Percentiles rank a stretch among this genome's conserved stretches.
These are phyloP conservation scores for Trachelus iudaicus DNA, from an alignment of 2,888 invertebrate species.

Conservation along the genomic window DNA sequence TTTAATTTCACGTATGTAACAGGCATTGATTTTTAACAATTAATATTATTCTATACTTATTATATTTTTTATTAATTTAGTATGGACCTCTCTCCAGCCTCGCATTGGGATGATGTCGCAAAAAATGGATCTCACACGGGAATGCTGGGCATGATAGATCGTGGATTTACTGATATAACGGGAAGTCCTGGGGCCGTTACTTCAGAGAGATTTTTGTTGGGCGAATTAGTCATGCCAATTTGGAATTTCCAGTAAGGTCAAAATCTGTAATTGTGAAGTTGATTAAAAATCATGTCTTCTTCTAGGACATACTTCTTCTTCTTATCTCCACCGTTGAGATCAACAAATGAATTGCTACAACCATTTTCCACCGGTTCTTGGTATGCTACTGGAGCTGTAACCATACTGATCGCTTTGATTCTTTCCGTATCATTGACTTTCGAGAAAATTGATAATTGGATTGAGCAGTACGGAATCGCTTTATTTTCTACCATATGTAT, in stretches of 20 bases:
- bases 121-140: conserved; percentile 10
- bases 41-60: background rate
- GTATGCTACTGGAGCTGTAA: background rate
- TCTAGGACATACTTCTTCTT: conserved; percentile 22
- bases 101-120: conserved; percentile 33
- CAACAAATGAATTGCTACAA: conserved; percentile 9
- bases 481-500: background rate
- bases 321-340: conserved; percentile 4
- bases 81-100: conserved; percentile 35
- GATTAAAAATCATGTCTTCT: background rate
- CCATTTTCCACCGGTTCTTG: conserved; percentile 14
- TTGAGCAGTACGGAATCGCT: conserved; percentile 3
- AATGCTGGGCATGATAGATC: conserved; percentile 31
- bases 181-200: conserved; percentile 39
- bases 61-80: conserved; percentile 14
- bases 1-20: conserved; percentile 50
- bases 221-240: conserved; percentile 26
- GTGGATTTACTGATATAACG: conserved; percentile 36
- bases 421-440: conserved; percentile 1
- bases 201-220: conserved; percentile 31
- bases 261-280: background rate
- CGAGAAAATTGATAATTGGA: background rate
- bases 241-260: conserved; percentile 12
- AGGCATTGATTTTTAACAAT: background rate
- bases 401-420: conserved; percentile 5